These are phyloP conservation scores for Oreohelix idahoensis DNA, from an alignment of 1,140 invertebrate genomes.

Conservation along the genomic window DNA sequence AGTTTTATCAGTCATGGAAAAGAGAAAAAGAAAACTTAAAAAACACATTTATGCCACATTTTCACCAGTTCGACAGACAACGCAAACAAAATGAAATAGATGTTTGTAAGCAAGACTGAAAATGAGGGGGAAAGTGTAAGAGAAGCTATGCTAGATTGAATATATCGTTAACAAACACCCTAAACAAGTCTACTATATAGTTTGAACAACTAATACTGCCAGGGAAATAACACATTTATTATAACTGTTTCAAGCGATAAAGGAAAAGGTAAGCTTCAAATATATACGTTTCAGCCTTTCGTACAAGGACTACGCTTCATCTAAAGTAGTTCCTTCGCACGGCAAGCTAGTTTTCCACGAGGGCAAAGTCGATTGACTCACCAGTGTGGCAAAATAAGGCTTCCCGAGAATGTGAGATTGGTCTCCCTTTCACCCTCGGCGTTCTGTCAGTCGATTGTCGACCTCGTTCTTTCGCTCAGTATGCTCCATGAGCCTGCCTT, in stretches of 20 bases:
- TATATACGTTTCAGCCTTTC: neutral
- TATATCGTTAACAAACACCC: too few relatives aligned
- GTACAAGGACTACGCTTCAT: neutral
- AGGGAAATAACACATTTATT: neutral
- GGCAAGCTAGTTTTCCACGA: slow-evolving; percentile 15
- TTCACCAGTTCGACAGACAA: too few relatives aligned
- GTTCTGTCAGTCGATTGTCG: slow-evolving; percentile 39
- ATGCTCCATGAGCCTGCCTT: slow-evolving; percentile 16
- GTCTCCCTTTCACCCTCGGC: slow-evolving; percentile 41
- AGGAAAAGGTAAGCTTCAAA: neutral
- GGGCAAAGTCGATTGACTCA: slow-evolving; percentile 41
- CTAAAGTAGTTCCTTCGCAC: slow-evolving; percentile 17
- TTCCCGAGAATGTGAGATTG: slow-evolving; percentile 35
- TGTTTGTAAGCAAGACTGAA: too few relatives aligned
- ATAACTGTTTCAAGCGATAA: neutral
- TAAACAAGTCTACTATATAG: too few relatives aligned
- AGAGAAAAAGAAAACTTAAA: too few relatives aligned
- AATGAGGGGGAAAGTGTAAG: too few relatives aligned
- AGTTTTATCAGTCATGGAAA: too few relatives aligned
- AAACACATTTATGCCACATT: too few relatives aligned
- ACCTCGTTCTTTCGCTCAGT: slow-evolving; percentile 40
- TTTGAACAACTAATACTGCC: too few relatives aligned
- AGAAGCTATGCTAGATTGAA: too few relatives aligned
- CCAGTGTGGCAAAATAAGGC: slow-evolving; percentile 37
- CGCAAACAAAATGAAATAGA: too few relatives aligned